Evolutionary conservation across 1,140 invertebrate species (phyloP).

Genomic region (Drosophila leontia): DNA sequence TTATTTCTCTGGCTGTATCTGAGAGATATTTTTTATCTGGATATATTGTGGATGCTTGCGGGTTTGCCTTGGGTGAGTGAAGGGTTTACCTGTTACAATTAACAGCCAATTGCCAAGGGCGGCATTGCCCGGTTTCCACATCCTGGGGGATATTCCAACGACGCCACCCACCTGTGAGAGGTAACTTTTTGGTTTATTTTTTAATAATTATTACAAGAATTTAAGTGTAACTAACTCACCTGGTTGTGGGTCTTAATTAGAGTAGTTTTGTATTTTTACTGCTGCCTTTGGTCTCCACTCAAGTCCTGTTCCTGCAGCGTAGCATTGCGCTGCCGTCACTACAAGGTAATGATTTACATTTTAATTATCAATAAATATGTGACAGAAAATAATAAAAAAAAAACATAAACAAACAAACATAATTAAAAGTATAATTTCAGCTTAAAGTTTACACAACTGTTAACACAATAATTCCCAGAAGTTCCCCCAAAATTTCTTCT

Average conservation of each 20-base stretch:
- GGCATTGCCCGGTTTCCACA: slow-evolving; percentile 56
- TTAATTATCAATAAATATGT: not conserved
- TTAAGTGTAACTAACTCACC: not conserved
- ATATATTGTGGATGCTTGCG: slow-evolving; percentile 1
- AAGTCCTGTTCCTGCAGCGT: slow-evolving; percentile 20
- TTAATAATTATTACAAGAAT: not conserved
- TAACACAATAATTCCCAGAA: not conserved
- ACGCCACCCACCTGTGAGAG: slow-evolving; percentile 4
- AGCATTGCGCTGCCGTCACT: slow-evolving; percentile 43
- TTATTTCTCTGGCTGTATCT: slow-evolving; percentile 7
- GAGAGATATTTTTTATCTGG: slow-evolving; percentile 4
- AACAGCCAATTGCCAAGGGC: slow-evolving; percentile 57
- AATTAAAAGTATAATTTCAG: not conserved
- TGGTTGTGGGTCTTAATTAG: slow-evolving; percentile 1
- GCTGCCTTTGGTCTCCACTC: slow-evolving; percentile 4
- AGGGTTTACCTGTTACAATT: slow-evolving; percentile 66
- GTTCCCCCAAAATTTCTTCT: not conserved
- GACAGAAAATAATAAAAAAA: not conserved
- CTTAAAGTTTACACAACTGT: not conserved
- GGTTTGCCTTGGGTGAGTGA: slow-evolving; percentile 13
- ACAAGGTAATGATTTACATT: slow-evolving; percentile 3
- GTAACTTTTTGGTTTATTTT: not conserved
- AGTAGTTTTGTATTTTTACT: not conserved
- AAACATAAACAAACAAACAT: not conserved
- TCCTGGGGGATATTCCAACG: slow-evolving; percentile 34